Conservation (phyloP, 2,113 vertebrate species). For the Prunella himalayana region DNA sequence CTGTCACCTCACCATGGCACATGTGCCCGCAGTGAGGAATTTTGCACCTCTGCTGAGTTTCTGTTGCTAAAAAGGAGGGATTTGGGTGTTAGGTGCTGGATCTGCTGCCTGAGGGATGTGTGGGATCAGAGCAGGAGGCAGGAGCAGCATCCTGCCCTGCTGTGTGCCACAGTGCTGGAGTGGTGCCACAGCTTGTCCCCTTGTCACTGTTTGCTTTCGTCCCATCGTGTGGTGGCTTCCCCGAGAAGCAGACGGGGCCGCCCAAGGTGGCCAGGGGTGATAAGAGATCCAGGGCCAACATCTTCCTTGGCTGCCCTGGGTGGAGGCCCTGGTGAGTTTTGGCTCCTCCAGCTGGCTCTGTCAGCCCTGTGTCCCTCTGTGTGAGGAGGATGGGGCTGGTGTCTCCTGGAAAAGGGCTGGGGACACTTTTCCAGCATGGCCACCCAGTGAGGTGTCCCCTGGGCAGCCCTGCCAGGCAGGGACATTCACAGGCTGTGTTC, state of each 20-base stretch:
- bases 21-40: background rate
- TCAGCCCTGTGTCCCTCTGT: accelerated
- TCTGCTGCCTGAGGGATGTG: background rate
- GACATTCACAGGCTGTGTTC: accelerated
- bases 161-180: background rate
- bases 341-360: background rate
- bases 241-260: background rate
- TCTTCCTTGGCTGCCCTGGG: background rate
- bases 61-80: background rate
- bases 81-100: accelerated
- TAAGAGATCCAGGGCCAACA: conserved; percentile 24
- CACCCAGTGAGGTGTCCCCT: background rate
- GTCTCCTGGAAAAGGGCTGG: background rate
- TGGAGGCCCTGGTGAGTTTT: background rate
- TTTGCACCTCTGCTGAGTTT: background rate
- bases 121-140: background rate
- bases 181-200: background rate
- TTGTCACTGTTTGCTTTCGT: background rate
- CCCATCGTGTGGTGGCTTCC: background rate
- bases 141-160: background rate
- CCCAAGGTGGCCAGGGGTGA: conserved; percentile 44
- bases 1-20: accelerated
- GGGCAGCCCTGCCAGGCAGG: background rate
- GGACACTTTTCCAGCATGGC: accelerated
- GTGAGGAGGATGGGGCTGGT: accelerated